Percentiles rank a stretch among this genome's conserved stretches.
These are phyloP conservation scores for Calyptommatus sinebrachiatus DNA, from an alignment of 2,113 vertebrate genomes.

Conservation along the genomic window DNA sequence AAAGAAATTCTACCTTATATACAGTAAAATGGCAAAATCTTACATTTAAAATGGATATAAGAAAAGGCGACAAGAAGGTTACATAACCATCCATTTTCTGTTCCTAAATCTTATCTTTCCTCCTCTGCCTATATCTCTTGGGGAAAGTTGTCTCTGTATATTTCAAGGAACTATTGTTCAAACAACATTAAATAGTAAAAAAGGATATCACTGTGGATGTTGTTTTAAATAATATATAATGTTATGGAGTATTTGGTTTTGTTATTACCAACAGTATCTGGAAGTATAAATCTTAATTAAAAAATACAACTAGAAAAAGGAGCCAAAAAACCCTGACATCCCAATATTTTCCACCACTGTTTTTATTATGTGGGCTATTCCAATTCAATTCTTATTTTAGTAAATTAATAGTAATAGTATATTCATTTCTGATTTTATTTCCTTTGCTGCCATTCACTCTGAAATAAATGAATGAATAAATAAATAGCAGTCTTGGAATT, in stretches of 20 bases:
- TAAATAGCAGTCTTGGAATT: not conserved
- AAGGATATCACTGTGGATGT: not conserved
- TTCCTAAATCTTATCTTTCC: not conserved
- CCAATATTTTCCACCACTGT: not conserved
- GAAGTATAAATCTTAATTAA: not conserved
- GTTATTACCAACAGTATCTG: not conserved
- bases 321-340: not conserved
- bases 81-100: not conserved
- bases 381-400: too few species aligned
- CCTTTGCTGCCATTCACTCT: too few species aligned
- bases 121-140: not conserved
- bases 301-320: not conserved
- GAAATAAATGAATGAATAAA: not conserved
- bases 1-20: not conserved
- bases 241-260: constrained; percentile 1
- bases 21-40: not conserved
- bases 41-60: not conserved
- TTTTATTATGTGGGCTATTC: not conserved
- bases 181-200: constrained; percentile 8
- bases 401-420: too few species aligned
- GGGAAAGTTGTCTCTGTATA: not conserved
- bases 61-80: not conserved
- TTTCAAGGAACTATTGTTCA: not conserved
- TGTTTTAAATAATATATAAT: constrained; percentile 18
- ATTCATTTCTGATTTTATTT: too few species aligned